Conservation (phyloP, 2,113 vertebrate species). For the Catharus bicknelli region DNA sequence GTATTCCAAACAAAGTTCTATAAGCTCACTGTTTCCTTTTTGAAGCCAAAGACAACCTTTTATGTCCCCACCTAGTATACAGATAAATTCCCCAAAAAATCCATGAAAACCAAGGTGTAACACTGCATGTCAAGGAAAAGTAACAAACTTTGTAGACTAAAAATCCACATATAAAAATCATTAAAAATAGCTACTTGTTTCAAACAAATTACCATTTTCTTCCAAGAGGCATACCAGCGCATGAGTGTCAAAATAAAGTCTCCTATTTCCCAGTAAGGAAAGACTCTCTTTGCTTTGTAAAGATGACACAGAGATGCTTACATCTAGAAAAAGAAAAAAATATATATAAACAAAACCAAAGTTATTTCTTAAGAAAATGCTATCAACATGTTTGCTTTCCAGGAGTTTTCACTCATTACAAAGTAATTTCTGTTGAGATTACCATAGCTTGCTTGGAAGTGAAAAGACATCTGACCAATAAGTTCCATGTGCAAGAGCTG, state of each 20-base stretch:
- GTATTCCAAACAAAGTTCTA: neutral
- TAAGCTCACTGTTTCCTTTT: neutral
- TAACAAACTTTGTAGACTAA: neutral
- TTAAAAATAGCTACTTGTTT: neutral
- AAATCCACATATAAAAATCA: rapidly evolving
- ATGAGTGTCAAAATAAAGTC: conserved; percentile 90
- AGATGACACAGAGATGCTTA: conserved; percentile 65
- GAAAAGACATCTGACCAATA: neutral
- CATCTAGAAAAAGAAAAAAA: conserved; percentile 59
- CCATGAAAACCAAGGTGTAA: neutral
- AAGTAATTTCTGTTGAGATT: neutral
- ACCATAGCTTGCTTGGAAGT: neutral
- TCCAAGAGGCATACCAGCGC: conserved; percentile 89
- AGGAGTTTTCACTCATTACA: neutral
- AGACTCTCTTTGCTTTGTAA: conserved; percentile 69
- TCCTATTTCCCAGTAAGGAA: conserved; percentile 71
- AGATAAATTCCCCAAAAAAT: neutral
- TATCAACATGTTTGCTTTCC: neutral
- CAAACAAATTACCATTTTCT: conserved; percentile 80
- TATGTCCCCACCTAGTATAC: neutral
- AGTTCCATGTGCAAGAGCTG: neutral
- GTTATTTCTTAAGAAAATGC: neutral
- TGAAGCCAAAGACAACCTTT: neutral
- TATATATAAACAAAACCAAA: neutral
- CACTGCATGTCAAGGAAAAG: neutral